Conservation (phyloP, 2,888 invertebrate species). For the Chrysomela aeneicollis region DNA sequence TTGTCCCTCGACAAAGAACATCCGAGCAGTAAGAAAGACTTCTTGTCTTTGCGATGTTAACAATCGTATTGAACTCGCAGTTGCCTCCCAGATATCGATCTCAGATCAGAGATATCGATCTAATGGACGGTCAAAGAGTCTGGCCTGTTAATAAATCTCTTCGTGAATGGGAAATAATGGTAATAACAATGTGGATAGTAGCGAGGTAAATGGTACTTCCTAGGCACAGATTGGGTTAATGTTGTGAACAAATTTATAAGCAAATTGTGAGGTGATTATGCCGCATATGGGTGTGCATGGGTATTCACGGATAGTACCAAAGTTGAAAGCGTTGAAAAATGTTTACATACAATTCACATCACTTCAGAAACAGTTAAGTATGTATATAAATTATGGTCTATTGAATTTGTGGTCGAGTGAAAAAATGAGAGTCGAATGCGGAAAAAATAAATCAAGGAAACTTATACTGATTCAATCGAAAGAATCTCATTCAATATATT, state of each 20-base stretch:
- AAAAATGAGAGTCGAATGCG: not conserved
- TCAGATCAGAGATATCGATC: conserved; percentile 56
- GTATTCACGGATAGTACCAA: conserved; percentile 8
- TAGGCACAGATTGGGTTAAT: conserved; percentile 24
- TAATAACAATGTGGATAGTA: conserved; percentile 33
- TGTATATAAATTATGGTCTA: not conserved
- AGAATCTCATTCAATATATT: too few relatives aligned
- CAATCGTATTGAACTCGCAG: conserved; percentile 47
- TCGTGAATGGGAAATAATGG: conserved; percentile 37
- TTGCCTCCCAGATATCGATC: conserved; percentile 54
- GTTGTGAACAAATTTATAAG: conserved; percentile 52
- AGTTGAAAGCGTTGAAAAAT: not conserved
- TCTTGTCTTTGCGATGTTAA: conserved; percentile 42
- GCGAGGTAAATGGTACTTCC: conserved; percentile 22
- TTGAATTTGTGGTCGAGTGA: not conserved
- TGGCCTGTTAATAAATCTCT: conserved; percentile 41
- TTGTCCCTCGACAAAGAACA: conserved; percentile 9
- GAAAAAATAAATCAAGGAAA: conserved; percentile 1
- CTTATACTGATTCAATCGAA: too few relatives aligned
- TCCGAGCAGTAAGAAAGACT: not conserved
- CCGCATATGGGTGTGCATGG: conserved; percentile 13
- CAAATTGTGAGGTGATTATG: conserved; percentile 49
- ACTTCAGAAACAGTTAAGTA: not conserved
- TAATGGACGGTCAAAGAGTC: conserved; percentile 52
- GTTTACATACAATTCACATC: not conserved